Percentiles rank a stretch among this genome's conserved stretches.
phyloP scores from a whole-genome alignment of 2,888 invertebrate genomes.

The Scaptomyza cyrtandrae region DNA sequence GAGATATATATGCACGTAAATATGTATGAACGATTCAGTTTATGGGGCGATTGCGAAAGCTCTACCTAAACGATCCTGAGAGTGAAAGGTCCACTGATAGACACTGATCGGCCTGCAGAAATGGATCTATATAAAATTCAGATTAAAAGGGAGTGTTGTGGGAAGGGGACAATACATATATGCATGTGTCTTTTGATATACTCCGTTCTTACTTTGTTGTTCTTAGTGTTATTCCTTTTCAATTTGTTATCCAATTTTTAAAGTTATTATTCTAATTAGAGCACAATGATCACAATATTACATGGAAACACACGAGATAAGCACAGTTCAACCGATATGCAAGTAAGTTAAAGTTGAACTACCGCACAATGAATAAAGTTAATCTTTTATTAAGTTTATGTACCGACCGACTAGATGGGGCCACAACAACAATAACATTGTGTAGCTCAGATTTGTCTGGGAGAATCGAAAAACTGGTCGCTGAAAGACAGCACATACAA shows the following conservation, averaged over 20 bases:
- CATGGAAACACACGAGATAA: not conserved
- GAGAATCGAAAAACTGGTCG: conserved; percentile 25
- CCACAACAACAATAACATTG: conserved; percentile 30
- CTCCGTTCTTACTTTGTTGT: conserved; percentile 4
- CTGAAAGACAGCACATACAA: conserved; percentile 24
- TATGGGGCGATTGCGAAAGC: conserved; percentile 4
- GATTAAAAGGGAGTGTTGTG: not conserved
- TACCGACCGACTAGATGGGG: conserved; percentile 15
- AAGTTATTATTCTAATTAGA: conserved; percentile 14
- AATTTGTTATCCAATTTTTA: conserved; percentile 1
- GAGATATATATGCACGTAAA: not conserved
- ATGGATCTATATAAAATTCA: not conserved
- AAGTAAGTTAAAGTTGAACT: not conserved
- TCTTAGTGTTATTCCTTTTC: not conserved
- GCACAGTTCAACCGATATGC: conserved; percentile 21
- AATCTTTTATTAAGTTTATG: conserved; percentile 12
- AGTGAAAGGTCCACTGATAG: conserved; percentile 54
- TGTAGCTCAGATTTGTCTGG: conserved; percentile 36
- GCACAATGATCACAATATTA: conserved; percentile 1
- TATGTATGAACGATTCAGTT: conserved; percentile 1
- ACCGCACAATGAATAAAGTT: conserved; percentile 45
- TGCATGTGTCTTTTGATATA: not conserved
- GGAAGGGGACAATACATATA: not conserved
- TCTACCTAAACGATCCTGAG: conserved; percentile 42
- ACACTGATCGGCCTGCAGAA: not conserved